Percentiles rank a stretch among this genome's conserved stretches.
These are phyloP conservation scores for Todiramphus saurophagus DNA, from an alignment of 2,113 vertebrate genomes.

Conservation along the genomic window DNA sequence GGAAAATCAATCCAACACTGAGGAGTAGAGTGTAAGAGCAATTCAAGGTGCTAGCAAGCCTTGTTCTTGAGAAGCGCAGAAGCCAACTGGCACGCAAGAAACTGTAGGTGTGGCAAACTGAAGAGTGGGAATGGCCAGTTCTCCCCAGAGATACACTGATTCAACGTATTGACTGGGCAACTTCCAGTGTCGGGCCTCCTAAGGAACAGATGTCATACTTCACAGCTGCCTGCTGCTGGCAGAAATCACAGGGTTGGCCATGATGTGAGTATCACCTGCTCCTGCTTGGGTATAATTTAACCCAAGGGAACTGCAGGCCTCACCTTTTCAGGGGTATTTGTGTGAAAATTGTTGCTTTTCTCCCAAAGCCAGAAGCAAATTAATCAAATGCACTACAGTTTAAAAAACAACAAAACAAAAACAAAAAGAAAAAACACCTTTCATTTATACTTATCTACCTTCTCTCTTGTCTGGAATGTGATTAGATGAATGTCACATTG, in stretches of 20 bases:
- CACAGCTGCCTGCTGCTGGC: background rate
- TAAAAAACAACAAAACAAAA: background rate
- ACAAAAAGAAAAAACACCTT: background rate
- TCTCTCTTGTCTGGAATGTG: background rate
- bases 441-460: background rate
- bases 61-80: background rate
- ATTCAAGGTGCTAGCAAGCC: background rate
- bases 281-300: background rate
- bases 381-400: background rate
- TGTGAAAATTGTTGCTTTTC: background rate
- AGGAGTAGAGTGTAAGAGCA: background rate
- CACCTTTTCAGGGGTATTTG: background rate
- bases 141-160: background rate
- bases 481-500: too few relatives aligned
- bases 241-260: background rate
- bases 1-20: background rate
- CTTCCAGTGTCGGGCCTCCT: background rate
- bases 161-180: background rate
- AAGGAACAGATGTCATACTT: background rate
- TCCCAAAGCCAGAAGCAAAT: background rate
- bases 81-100: conserved; percentile 17
- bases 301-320: background rate
- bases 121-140: background rate
- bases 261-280: background rate
- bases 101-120: background rate